A percentile compares a stretch with the other conserved stretches of the same genome.
phyloP scores from a whole-genome alignment of 2,113 vertebrate genomes.

The Crypturellus undulatus region DNA sequence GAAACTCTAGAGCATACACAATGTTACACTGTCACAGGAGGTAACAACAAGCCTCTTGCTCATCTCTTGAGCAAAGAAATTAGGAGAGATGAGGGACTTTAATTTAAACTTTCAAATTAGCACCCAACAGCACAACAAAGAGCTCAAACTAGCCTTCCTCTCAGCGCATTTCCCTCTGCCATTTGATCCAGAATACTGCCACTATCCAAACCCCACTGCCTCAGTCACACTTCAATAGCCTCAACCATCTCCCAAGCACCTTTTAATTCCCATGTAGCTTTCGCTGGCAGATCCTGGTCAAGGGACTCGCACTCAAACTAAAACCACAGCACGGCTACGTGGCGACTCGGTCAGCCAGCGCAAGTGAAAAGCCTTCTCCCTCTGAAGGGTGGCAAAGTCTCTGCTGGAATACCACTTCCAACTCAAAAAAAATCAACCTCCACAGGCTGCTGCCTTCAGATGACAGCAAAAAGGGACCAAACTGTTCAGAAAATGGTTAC shows the following conservation, averaged over 20 bases:
- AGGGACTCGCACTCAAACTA: neutral
- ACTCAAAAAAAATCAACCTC: neutral
- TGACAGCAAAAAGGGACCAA: fast-evolving
- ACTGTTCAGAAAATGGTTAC: neutral
- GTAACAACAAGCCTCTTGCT: neutral
- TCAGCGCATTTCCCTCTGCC: neutral
- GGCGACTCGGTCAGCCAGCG: neutral
- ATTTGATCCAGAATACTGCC: neutral
- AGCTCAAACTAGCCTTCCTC: neutral
- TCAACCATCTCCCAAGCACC: neutral
- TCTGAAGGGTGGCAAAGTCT: neutral
- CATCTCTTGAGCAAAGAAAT: neutral
- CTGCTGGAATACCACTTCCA: neutral
- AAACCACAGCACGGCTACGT: fast-evolving
- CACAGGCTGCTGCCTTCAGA: neutral
- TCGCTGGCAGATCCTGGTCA: neutral
- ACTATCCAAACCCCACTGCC: neutral
- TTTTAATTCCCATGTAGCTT: neutral
- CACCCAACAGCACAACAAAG: neutral
- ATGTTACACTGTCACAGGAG: neutral
- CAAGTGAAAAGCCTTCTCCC: neutral
- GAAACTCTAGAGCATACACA: neutral
- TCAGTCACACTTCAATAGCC: neutral
- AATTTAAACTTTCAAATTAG: neutral
- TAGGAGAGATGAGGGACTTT: neutral